Evolutionary conservation across 2,888 invertebrate genomes (phyloP).

Genomic region (Meiosimyza decipiens): DNA sequence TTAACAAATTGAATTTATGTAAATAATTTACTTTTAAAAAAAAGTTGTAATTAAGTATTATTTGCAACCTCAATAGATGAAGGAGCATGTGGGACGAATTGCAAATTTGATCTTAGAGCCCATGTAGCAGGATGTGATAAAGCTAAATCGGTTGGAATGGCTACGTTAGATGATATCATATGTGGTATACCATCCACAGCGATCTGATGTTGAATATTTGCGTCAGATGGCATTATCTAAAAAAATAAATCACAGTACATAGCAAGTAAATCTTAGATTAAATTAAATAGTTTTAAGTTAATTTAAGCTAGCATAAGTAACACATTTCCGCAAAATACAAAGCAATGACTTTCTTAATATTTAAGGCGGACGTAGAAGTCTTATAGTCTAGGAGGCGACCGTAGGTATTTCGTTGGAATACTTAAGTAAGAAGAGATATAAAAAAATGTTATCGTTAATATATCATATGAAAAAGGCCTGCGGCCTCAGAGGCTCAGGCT

Average conservation of each 20-base stretch:
- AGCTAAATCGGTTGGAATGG: conserved; percentile 63
- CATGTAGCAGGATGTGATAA: conserved; percentile 56
- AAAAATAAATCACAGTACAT: conserved; percentile 31
- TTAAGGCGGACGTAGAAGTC: too few species aligned
- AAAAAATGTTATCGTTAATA: too few species aligned
- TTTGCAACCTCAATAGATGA: conserved; percentile 48
- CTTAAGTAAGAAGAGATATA: too few species aligned
- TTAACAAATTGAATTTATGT: not conserved
- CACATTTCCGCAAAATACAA: too few species aligned
- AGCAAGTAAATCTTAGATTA: not conserved
- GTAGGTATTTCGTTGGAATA: too few species aligned
- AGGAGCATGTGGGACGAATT: conserved; percentile 50
- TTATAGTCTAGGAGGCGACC: too few species aligned
- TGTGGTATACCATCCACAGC: conserved; percentile 63
- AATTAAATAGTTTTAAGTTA: not conserved
- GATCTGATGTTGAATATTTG: conserved; percentile 55
- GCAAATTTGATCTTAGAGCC: conserved; percentile 50
- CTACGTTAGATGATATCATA: conserved; percentile 63
- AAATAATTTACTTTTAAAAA: too few species aligned
- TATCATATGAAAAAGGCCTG: too few species aligned
- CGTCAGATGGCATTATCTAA: conserved; percentile 61
- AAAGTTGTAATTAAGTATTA: not conserved
- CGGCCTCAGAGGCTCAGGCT: too few species aligned
- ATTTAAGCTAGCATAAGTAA: not conserved
- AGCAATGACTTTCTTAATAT: too few species aligned